Base-by-base conservation (phyloP, 1,140 invertebrate genomes). In the Euwallacea similis region DNA sequence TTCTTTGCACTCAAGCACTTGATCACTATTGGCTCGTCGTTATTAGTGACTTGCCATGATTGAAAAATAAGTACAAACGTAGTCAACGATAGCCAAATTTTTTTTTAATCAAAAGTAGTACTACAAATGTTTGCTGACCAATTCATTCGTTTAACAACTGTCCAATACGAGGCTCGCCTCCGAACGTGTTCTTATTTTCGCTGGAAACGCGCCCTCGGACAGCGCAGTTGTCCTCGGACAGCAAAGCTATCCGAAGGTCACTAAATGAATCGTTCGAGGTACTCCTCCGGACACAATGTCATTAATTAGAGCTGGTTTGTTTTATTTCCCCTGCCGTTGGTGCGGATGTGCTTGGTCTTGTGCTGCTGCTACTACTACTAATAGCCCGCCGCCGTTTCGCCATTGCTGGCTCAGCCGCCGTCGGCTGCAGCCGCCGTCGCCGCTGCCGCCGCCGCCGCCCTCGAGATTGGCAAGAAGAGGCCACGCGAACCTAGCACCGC, bases 401-500 rank as follows among this genome's bases (percentile, higher is more conserved):
- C 81, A 76, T 85, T 87, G 79, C 85, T 86, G 82, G 84, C 82
- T 55, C 70, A 66, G 76, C 76, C 80, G 64, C 68, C 70, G 58
- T 59, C 71, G 15, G 65, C 59, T 46, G 70, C 82, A 42, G 76
- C 77, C 79, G 73, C 76, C 46, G 66, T 70, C 59, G 70, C 66
- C 42, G 74, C 83, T 76, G 80, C 82, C 75, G 83, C 84, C 75
- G 82, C 84, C 73, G 82, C 82, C 76, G 86, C 88, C 83, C 85
- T 87, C 82, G 88, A 90, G 86, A 87, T 91, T 84, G 91, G 91
- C 88, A 93, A 93, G 91, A 94, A 94, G 88, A 89, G 90, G 85
- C 87, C 88, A 85, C 89, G 89, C 85, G 90, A 91, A 86, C 88
- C 89, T 86, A 88, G 85, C 82, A 80, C 81, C 76, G 80, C 81